Evolutionary conservation across 2,888 invertebrate species (phyloP).

Genomic region (Aphidoletes aphidimyza): DNA sequence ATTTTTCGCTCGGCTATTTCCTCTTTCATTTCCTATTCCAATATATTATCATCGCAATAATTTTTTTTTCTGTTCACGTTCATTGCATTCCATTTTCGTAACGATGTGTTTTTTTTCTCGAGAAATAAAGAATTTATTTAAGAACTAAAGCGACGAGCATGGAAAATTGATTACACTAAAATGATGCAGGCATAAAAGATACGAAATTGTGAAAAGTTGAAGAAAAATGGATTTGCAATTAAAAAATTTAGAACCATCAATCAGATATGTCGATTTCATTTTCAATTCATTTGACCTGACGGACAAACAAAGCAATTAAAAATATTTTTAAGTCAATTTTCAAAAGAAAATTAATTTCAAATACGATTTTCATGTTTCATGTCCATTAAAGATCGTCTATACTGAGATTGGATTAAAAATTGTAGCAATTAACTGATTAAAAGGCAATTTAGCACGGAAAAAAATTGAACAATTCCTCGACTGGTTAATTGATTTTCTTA

Average conservation of each 20-base stretch:
- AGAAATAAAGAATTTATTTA: background rate
- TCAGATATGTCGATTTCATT: background rate
- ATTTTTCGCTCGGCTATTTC: slow-evolving; percentile 41
- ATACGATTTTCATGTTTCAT: slow-evolving; percentile 24
- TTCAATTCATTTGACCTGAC: no score
- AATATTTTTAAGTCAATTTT: background rate
- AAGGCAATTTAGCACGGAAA: background rate
- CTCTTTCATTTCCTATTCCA: slow-evolving; percentile 45
- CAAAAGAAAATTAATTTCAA: background rate
- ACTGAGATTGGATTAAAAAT: background rate
- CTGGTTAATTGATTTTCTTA: no score
- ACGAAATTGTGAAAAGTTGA: background rate
- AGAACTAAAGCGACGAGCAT: no score
- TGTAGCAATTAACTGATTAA: background rate
- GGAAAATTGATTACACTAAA: background rate
- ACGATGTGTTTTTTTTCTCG: background rate
- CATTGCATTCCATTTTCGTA: background rate
- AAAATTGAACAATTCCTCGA: background rate
- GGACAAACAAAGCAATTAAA: background rate
- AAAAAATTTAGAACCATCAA: background rate
- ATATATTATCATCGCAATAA: slow-evolving; percentile 32
- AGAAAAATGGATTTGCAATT: no score
- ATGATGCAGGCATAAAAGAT: background rate
- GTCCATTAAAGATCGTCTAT: background rate
- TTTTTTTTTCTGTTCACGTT: background rate